Evolutionary conservation across 2,888 invertebrate species (phyloP).

Genomic region (Drosophila infuscata): DNA sequence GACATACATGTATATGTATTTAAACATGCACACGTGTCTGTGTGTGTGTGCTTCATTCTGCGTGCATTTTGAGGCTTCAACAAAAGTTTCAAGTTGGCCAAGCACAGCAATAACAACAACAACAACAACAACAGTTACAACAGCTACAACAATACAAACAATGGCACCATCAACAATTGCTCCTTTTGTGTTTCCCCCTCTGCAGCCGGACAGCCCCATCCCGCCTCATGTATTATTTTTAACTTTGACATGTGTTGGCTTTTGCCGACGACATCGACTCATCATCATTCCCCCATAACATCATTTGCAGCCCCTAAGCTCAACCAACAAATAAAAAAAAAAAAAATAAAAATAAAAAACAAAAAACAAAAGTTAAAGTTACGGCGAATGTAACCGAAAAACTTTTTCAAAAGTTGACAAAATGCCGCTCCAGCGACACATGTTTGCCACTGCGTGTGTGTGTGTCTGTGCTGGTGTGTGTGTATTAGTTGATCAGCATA

Average conservation of each 20-base stretch:
- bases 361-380: constrained; percentile 52
- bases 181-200: constrained; percentile 33
- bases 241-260: constrained; percentile 79
- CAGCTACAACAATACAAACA: constrained; percentile 32
- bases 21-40: constrained; percentile 6
- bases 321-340: background rate
- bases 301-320: constrained; percentile 45
- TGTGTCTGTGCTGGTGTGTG: constrained; percentile 8
- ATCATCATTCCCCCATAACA: constrained; percentile 65
- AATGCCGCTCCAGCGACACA: constrained; percentile 47
- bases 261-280: constrained; percentile 70
- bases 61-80: constrained; percentile 59
- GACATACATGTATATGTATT: background rate
- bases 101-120: constrained; percentile 37
- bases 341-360: constrained; percentile 8
- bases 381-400: constrained; percentile 56
- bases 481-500: constrained; percentile 63
- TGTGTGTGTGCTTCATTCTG: constrained; percentile 26
- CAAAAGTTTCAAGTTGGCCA: constrained; percentile 65
- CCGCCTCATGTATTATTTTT: constrained; percentile 65
- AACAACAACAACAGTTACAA: constrained; percentile 25
- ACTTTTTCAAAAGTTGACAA: constrained; percentile 73
- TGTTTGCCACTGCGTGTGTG: constrained; percentile 19
- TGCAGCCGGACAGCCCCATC: constrained; percentile 22
- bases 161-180: constrained; percentile 44